Base-by-base conservation (phyloP, 2,797 vertebrate genomes). In the Echiichthys vipera region DNA sequence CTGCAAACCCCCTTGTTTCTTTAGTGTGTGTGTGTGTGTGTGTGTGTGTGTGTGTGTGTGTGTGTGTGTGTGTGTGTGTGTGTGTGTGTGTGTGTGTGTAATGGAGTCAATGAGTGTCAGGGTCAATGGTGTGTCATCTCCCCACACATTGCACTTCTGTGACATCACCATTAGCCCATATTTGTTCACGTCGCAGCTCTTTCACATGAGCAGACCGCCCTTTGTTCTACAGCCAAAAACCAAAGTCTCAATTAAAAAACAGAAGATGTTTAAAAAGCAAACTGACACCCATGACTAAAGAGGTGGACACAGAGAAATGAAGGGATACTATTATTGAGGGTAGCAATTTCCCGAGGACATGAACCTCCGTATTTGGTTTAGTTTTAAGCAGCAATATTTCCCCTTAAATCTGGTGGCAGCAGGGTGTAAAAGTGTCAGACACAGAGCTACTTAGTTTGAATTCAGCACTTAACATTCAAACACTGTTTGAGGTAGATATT, bases 141-240 rank as follows among this genome's bases (percentile, higher is more conserved):
- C n/a, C n/a, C n/a, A n/a, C n/a, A n/a, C n/a, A n/a, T n/a, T n/a
- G n/a, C n/a, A n/a, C n/a, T n/a, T n/a, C n/a, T n/a, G n/a, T n/a
- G n/a, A n/a, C n/a, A n/a, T n/a, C n/a, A n/a, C n/a, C 77, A 78
- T 77, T 81, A 85, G 75, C 51, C 58, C 59, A 57, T 32, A 56
- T 83, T 71, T 80, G 69, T 67, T 81, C 76, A 43, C n/a, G 34
- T 40, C 42, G 0, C 40, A 37, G 72, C 65, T 50, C 32, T 61
- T 50, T 55, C 47, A 39, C 43, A 6, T 5, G 17, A 63, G 40
- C 65, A 67, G 65, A 49, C 55, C 13, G 62, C 65, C 22, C 56
- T n/a, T 40, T 2, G 4, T 50, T 49, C 59, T 9, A 7, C n/a
- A 43, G 51, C n/a, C 66, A 43, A 54, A 62, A 59, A 14, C 24